phyloP scores from a whole-genome alignment of 1,140 invertebrate species.

The Drosophila yakuba region DNA sequence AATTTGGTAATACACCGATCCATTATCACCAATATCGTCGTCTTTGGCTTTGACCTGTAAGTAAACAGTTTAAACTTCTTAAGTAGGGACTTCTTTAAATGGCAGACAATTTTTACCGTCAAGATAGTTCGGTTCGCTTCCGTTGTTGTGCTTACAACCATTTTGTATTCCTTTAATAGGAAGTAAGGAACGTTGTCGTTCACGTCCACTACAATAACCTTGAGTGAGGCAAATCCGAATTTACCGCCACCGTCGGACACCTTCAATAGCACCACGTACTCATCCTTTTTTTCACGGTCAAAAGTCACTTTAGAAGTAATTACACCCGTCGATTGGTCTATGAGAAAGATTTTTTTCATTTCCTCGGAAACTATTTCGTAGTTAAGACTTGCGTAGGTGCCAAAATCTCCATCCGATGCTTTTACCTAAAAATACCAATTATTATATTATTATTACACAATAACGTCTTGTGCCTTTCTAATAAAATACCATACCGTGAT shows the following conservation, averaged over 20 bases:
- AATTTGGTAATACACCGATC: conserved; percentile 90
- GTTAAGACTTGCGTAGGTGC: conserved; percentile 91
- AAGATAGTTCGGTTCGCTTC: conserved; percentile 88
- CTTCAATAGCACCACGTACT: conserved; percentile 92
- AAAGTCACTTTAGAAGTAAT: conserved; percentile 91
- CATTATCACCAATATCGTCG: conserved; percentile 89
- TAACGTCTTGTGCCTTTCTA: no score
- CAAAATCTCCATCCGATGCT: conserved; percentile 92
- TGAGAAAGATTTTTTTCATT: conserved; percentile 91
- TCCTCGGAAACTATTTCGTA: conserved; percentile 93
- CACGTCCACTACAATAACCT: conserved; percentile 91
- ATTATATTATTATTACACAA: not conserved
- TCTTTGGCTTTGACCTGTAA: conserved; percentile 88
- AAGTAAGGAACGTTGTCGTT: conserved; percentile 96
- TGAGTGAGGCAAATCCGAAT: conserved; percentile 91
- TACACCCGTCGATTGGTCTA: conserved; percentile 92
- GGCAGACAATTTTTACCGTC: conserved; percentile 85
- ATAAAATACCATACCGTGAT: conserved; percentile 42
- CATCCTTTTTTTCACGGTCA: conserved; percentile 91
- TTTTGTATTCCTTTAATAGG: conserved; percentile 91
- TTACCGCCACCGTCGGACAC: conserved; percentile 94
- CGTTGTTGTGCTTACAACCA: conserved; percentile 88
- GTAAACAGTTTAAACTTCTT: no score
- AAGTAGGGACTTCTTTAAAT: no score
- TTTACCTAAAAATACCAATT: conserved; percentile 86